Conservation (phyloP, 2,113 vertebrate species). For the Oreotrochilus melanogaster region DNA sequence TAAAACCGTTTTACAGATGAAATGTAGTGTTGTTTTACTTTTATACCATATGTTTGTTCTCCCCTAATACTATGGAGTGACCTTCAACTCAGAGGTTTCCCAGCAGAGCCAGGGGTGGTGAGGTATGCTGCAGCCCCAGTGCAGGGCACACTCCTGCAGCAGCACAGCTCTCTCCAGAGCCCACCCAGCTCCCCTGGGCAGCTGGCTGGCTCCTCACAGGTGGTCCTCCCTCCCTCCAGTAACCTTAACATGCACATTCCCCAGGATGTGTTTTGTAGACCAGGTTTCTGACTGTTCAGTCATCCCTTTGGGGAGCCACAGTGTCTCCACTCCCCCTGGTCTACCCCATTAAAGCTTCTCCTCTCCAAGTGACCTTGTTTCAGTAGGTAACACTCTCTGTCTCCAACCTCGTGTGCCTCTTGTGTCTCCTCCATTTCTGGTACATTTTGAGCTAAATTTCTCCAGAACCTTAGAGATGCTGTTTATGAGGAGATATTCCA, state of each 20-base stretch:
- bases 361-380: background rate
- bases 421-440: background rate
- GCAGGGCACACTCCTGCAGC: too few relatives aligned
- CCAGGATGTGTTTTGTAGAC: background rate
- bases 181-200: rapidly evolving
- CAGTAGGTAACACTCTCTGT: rapidly evolving
- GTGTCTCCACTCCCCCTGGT: rapidly evolving
- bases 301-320: too few relatives aligned
- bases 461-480: background rate
- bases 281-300: rapidly evolving
- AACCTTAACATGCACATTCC: rapidly evolving
- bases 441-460: background rate
- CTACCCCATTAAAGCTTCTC: background rate
- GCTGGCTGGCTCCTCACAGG: background rate
- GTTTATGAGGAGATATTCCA: background rate
- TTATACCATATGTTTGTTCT: background rate
- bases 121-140: background rate
- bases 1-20: background rate
- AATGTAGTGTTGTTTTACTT: background rate
- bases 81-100: background rate
- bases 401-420: rapidly evolving
- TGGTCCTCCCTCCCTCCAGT: background rate
- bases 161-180: background rate
- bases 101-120: rapidly evolving
- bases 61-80: background rate